Evolutionary conservation across 2,113 vertebrate species (phyloP), one percentile per base, ranked within the genome.

Genomic region (Acinonyx jubatus): DNA sequence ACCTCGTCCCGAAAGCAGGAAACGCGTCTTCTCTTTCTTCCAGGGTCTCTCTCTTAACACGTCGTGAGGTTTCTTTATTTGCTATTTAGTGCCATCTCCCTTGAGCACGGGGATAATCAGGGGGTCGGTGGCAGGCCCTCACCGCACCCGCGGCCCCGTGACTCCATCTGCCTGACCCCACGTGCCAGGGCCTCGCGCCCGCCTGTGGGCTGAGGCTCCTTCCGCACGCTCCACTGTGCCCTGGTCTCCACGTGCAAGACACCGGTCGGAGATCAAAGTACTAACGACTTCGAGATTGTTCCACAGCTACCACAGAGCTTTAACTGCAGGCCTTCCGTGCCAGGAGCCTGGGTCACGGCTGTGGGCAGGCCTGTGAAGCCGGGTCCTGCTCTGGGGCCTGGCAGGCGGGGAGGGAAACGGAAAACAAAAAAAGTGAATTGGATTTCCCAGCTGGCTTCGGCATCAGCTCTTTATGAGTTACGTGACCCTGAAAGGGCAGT

Each of bases 291-390:
- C 18, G 33, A 29, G 63, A 31, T 48, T 0, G 27, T 23, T 74
- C 45, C n/a, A 10, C 16, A 23, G 16, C 10, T 4, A 16, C 57
- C 14, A 7, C 0, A 6, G 9, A 55, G 2, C 19, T 3, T 1
- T 5, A 3, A 23, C 6, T 45, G 16, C 4, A 12, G 21, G 9
- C 31, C 25, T 36, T 52, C 52, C 0, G n/a, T 2, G 16, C 11
- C 38, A 2, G 0, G 41, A 21, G 14, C 33, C 25, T 2, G 23
- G 36, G 41, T 0, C 0, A 12, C 7, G 0, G 0, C 5, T 33
- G 8, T 36, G 38, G 1, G 8, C 15, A 45, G 52, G 19, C 15
- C 2, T 7, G 2, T 1, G n/a, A 38, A 78, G 14, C 57, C 0
- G 1, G 3, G 10, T 16, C 25, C 50, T 21, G 16, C 36, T 18